Conservation (phyloP, 2,888 invertebrate species). For the Anthophora plumipes region DNA sequence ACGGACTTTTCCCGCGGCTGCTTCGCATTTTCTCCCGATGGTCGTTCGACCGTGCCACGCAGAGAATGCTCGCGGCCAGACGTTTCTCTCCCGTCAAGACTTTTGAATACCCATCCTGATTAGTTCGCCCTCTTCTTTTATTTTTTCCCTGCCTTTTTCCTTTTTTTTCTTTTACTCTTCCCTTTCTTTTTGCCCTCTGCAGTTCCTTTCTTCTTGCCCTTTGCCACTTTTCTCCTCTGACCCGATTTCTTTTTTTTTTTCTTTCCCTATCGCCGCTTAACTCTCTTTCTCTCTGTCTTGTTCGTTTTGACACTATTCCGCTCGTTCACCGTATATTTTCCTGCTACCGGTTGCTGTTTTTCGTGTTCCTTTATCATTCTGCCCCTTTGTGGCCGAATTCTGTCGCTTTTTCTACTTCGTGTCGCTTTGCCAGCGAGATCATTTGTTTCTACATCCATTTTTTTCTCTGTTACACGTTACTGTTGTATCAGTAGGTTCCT, state of each 20-base stretch:
- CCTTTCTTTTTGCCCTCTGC: neutral
- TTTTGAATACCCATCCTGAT: conserved; percentile 67
- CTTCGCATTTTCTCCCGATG: conserved; percentile 43
- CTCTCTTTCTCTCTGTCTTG: neutral
- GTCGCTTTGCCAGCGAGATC: neutral
- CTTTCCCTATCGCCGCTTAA: neutral
- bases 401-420: neutral
- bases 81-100: conserved; percentile 39
- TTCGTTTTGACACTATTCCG: neutral
- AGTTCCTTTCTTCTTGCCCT: neutral
- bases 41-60: conserved; percentile 48
- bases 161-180: neutral
- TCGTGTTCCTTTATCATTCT: neutral
- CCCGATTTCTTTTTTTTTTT: no score
- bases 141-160: neutral
- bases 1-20: conserved; percentile 32
- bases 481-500: neutral
- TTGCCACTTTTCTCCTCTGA: neutral
- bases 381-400: neutral
- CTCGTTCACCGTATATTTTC: neutral
- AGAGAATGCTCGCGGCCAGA: conserved; percentile 38
- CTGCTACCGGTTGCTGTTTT: neutral
- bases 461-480: neutral
- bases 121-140: conserved; percentile 35
- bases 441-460: neutral